Base-by-base conservation (phyloP, 2,797 vertebrate species). In the Delichon dasypus region DNA sequence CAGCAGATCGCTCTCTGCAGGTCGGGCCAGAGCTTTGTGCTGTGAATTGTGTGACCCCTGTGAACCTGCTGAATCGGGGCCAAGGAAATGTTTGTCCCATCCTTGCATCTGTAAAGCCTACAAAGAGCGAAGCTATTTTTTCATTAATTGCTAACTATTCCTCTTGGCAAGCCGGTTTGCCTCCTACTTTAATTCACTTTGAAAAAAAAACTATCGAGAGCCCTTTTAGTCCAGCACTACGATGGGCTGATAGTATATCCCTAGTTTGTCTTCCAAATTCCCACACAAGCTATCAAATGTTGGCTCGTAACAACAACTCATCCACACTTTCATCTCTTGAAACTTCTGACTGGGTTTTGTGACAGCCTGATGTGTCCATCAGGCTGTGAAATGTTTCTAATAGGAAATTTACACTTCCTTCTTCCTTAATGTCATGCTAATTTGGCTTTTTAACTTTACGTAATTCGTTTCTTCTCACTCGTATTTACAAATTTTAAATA, bases 121-220 rank as follows among this genome's bases (percentile, higher is more conserved):
- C 83, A 83, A 91, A 97, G 80, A 94, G 77, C 44, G 75, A 60
- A 86, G 83, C 88, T 89, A 85, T 92, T 95, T 96, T 96, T 80
- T 90, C 77, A 74, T 73, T 94, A 95, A 88, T 92, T 89, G 73
- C 85, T 62, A 85, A 58, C 89, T 84, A 68, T 88, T 93, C 90
- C 75, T 89, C 76, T 86, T 94, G 67, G 89, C 85, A 92, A 78
- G 68, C 57, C 26, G 71, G 30, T 84, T 84, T 89, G 76, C 92
- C 67, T 93, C 94, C 89, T 76, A 75, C 73, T 93, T 96, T 65
- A 42, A 87, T 88, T 78, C 74, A 26, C 72, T 78, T 50, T 10
- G 68, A 5, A 26, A 38, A 72, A 67, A 83, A 64, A 29, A 21
- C 51, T 34, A 87, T 61, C 64, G 78, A 70, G 62, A 95, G 76